Evolutionary conservation across 2,113 vertebrate genomes (phyloP), one percentile per base, ranked within the genome.

Genomic region (Halcyon senegalensis): DNA sequence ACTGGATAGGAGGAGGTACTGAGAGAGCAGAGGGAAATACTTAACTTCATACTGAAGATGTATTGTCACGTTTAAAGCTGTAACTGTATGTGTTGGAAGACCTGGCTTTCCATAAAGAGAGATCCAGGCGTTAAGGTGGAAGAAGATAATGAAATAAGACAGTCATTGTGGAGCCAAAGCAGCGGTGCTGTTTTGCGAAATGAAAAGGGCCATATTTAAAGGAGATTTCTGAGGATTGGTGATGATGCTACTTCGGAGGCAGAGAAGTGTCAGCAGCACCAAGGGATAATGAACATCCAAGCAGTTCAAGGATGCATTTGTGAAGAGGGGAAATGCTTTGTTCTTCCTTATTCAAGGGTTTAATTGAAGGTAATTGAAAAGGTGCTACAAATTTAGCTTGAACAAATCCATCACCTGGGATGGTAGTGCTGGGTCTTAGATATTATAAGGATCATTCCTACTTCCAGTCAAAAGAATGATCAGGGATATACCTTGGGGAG

Each of bases 371-470:
- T 8, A 11, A 39, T 84, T 86, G 63, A 83, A 94, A 81, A 90
- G 41, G 41, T 90, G 64, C 59, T 95, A 24, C 77, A 70, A 95
- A 86, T 95, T 90, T 84, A 74, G n/a, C 67, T 90, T 80, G 82
- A 91, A 78, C 73, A 90, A 81, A 85, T 94, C 89, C 59, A 46
- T 97, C 72, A 89, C 55, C 60, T 96, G 93, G 87, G 67, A 91
- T 3, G 5, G 64, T 74, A 90, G 41, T 75, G 56, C 94, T 91
- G 84, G 15, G 64, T 94, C 68, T 94, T 74, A 74, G 72, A 83
- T 94, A 93, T 83, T 87, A 39, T 77, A 70, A 91, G 56, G 56
- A 93, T 72, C 56, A 62, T 95, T 96, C 96, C 93, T 91, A 39
- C 88, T 92, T 93, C 86, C n/a, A 83, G 55, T 70, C 9, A 14